phyloP scores from a whole-genome alignment of 23 tunicate genomes.

The Phallusia fumigata region DNA sequence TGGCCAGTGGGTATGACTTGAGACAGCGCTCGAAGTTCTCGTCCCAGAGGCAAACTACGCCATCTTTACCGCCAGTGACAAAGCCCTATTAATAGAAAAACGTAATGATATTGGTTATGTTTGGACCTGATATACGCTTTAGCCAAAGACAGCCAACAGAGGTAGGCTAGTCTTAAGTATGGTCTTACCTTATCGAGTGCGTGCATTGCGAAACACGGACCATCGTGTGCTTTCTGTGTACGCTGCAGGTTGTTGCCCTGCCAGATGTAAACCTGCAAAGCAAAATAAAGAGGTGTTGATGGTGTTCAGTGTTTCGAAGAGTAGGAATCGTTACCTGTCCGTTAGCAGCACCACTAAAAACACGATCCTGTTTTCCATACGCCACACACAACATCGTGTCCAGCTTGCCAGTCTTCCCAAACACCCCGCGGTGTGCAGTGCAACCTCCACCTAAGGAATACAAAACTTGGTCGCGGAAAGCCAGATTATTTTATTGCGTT shows the following conservation, averaged over 20 bases:
- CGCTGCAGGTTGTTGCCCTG: slow-evolving; percentile 50
- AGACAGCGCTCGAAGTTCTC: slow-evolving; percentile 62
- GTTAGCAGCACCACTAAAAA: slow-evolving; percentile 81
- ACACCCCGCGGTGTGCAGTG: slow-evolving; percentile 78
- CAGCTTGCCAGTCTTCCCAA: slow-evolving; percentile 74
- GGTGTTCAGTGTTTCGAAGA: too few relatives aligned
- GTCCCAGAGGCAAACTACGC: slow-evolving; percentile 87
- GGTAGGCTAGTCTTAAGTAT: neutral
- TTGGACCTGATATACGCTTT: too few relatives aligned
- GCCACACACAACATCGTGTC: slow-evolving; percentile 91
- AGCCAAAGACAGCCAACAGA: neutral
- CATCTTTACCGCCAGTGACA: slow-evolving; percentile 94
- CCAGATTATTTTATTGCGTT: too few relatives aligned
- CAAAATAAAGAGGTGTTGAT: neutral
- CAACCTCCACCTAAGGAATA: slow-evolving; percentile 72
- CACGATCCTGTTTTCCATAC: slow-evolving; percentile 59
- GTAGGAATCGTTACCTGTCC: slow-evolving; percentile 59
- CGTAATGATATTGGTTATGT: too few relatives aligned
- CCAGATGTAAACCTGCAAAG: slow-evolving; percentile 76
- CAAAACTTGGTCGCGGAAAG: too few relatives aligned
- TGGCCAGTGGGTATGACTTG: slow-evolving; percentile 56
- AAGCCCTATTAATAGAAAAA: slow-evolving; percentile 52
- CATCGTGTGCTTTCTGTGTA: slow-evolving; percentile 90
- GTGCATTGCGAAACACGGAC: slow-evolving; percentile 93
- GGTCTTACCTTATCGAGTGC: slow-evolving; percentile 71